A percentile compares a stretch with the other conserved stretches of the same genome.
Conservation (phyloP, 2,888 invertebrate species). For the Lasioglossum morio region DNA sequence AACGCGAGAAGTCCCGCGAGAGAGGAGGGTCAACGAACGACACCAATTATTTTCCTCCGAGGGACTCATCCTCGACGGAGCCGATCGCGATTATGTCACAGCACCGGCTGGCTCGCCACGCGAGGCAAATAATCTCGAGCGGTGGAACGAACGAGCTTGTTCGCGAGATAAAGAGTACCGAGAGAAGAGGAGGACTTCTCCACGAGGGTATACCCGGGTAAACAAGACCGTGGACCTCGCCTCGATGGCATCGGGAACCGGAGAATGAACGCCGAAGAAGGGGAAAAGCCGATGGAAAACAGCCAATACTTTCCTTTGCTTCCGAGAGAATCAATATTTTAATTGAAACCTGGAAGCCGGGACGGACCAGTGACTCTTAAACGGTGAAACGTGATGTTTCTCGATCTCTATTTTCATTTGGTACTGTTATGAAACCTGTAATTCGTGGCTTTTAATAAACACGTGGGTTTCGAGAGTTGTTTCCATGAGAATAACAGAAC, state of each 20-base stretch:
- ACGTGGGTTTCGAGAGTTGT: not conserved
- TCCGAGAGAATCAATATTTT: conserved; percentile 31
- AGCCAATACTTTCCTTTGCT: conserved; percentile 38
- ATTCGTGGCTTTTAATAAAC: not conserved
- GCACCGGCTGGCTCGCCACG: not conserved
- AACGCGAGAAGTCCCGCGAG: conserved; percentile 9
- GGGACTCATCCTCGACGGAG: conserved; percentile 23
- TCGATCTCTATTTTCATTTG: not conserved
- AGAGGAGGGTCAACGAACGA: conserved; percentile 12
- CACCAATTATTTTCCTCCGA: conserved; percentile 18
- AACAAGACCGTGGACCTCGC: conserved; percentile 23
- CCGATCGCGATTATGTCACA: conserved; percentile 36
- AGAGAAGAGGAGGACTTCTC: conserved; percentile 5
- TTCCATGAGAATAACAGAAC: not conserved
- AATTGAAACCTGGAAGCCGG: conserved; percentile 18
- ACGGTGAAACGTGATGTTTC: not conserved
- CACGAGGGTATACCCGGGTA: not conserved
- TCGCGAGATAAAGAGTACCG: conserved; percentile 10
- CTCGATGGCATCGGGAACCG: conserved; percentile 20
- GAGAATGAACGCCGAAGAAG: not conserved
- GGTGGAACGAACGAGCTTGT: not conserved
- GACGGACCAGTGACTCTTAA: not conserved
- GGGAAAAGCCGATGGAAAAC: not conserved
- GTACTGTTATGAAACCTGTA: not conserved
- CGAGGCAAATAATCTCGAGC: not conserved